Evolutionary conservation across 2,113 vertebrate genomes (phyloP), one percentile per base, ranked within the genome.

Genomic region (Xiphorhynchus elegans): DNA sequence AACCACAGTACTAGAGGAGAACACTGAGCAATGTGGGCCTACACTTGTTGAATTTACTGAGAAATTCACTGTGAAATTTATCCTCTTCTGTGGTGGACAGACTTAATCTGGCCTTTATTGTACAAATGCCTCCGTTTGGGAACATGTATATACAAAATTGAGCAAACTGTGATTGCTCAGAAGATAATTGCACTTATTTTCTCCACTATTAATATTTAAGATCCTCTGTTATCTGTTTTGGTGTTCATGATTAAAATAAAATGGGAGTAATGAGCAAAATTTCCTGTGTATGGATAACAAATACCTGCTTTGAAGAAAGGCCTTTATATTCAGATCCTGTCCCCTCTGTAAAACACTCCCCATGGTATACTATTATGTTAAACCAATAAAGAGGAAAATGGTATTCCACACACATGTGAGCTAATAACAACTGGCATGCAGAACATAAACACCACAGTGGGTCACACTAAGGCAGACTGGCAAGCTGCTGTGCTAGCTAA

Each of bases 351-450:
- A 92, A 93, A 96, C 62, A 62, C 56, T 94, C 94, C n/a, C 69
- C 72, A 31, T 87, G 64, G 72, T 80, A 93, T 87, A 81, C 63
- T 80, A 92, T 96, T 93, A 81, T 94, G 74, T 93, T 83, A 96
- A 96, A 95, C 73, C 78, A 96, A 64, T 96, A 96, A 97, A 87
- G 94, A 91, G 88, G 93, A 96, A 96, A 97, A 95, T 94, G 79
- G 72, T 73, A 97, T 97, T 95, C 95, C 73, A 95, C 1, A 50
- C 87, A 93, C 87, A 91, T 77, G 75, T 95, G 89, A 96, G 76
- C 92, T 97, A 97, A 97, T 97, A 96, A 97, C 96, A 97, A 96
- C 92, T 87, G 96, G 94, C 95, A 96, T 90, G 93, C 97, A 95
- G 96, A 96, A 97, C 96, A 96, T 91, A 94, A 97, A 97, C 94